A percentile compares a stretch with the other conserved stretches of the same genome.
Evolutionary conservation across 2,888 invertebrate genomes (phyloP).

Genomic region (Drosophila cognata): DNA sequence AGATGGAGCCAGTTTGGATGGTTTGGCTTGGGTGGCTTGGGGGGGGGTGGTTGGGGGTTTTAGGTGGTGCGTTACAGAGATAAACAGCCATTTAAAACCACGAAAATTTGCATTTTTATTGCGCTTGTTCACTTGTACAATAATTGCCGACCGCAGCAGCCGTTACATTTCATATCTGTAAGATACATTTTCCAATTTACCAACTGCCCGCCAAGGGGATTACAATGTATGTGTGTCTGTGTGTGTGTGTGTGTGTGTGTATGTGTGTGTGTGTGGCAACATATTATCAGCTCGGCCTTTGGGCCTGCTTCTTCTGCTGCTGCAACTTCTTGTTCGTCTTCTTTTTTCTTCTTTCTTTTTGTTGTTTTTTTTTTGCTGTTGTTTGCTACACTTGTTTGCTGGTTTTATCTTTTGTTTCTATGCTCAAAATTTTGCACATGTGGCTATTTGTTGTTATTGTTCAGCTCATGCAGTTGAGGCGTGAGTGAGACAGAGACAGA

Average conservation of each 20-base stretch:
- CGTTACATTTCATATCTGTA: constrained; percentile 59
- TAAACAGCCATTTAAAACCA: constrained; percentile 56
- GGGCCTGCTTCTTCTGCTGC: constrained; percentile 8
- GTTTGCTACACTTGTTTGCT: constrained; percentile 66
- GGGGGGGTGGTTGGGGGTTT: background rate
- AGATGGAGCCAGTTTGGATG: constrained; percentile 39
- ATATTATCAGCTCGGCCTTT: constrained; percentile 39
- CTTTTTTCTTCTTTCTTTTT: constrained; percentile 48
- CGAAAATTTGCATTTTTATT: constrained; percentile 76
- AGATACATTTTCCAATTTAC: constrained; percentile 59
- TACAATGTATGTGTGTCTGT: constrained; percentile 14
- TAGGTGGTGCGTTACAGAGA: constrained; percentile 26
- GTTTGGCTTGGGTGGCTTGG: background rate
- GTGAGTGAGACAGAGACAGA: background rate
- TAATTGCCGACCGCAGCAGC: constrained; percentile 62
- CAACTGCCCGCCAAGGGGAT: constrained; percentile 58
- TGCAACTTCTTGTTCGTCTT: constrained; percentile 16
- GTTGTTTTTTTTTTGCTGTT: constrained; percentile 21
- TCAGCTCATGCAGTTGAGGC: constrained; percentile 45
- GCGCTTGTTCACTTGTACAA: constrained; percentile 71
- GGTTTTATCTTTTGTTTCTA: constrained; percentile 75
- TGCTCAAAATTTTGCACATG: constrained; percentile 77
- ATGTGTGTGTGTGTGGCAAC: background rate
- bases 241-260: constrained; percentile 14
- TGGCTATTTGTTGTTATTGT: constrained; percentile 53